Conservation (phyloP, 2,888 invertebrate genomes). For the Acrobasis suavella region DNA sequence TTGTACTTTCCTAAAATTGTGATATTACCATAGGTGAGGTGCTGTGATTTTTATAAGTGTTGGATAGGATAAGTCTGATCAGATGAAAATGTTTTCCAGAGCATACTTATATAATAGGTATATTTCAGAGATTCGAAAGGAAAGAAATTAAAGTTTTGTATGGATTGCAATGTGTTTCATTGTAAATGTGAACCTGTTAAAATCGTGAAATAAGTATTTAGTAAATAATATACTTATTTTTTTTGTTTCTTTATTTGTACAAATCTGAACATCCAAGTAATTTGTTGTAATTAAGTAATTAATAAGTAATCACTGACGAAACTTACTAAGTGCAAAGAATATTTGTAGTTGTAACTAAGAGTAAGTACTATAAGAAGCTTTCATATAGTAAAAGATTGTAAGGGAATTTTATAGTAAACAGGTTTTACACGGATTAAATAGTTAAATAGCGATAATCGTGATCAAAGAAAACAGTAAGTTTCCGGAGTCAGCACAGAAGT, state of each 20-base stretch:
- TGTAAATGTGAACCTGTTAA: not conserved
- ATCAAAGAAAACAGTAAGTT: slow-evolving; percentile 1
- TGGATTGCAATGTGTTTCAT: not conserved
- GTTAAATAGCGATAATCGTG: not conserved
- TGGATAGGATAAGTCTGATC: not conserved
- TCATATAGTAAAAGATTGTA: no score
- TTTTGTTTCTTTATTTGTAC: not conserved
- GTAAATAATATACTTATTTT: not conserved
- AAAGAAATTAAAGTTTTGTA: not conserved
- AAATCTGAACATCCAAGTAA: not conserved
- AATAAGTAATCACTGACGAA: no score
- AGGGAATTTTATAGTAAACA: no score
- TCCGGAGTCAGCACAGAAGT: slow-evolving; percentile 9
- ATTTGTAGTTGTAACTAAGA: no score
- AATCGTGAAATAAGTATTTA: not conserved
- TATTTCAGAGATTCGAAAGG: not conserved
- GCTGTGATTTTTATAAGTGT: not conserved
- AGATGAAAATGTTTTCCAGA: no score
- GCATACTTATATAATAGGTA: no score
- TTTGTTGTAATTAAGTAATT: not conserved
- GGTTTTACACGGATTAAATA: not conserved
- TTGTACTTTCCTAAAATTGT: slow-evolving; percentile 22
- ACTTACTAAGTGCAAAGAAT: no score
- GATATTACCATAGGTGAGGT: slow-evolving; percentile 26
- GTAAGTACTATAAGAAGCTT: no score